Conservation (phyloP, 2,113 vertebrate species). For the Microcebus ravelobensis region DNA sequence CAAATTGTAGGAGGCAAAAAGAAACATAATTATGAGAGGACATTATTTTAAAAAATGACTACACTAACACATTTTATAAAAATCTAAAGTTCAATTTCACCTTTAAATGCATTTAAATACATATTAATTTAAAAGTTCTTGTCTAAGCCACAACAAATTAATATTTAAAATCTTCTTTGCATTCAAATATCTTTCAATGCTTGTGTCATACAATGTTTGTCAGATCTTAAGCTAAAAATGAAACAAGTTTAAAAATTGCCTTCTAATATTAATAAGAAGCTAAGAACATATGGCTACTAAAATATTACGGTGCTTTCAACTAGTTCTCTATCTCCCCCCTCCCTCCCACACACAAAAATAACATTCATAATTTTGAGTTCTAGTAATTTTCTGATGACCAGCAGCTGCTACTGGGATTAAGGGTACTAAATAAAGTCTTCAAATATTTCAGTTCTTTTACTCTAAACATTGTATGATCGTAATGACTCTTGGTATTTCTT, state of each 20-base stretch:
- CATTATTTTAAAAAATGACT: neutral
- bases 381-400: neutral
- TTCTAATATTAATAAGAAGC: neutral
- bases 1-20: neutral
- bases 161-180: neutral
- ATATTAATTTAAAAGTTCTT: neutral
- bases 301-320: neutral
- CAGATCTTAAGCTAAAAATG: neutral
- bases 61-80: neutral
- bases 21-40: neutral
- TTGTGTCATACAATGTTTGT: neutral
- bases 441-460: neutral
- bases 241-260: neutral
- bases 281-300: neutral
- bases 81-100: neutral
- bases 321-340: too few relatives aligned
- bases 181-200: neutral
- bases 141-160: neutral
- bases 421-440: neutral
- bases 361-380: neutral
- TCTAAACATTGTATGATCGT: neutral
- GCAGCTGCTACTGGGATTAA: neutral
- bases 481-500: neutral
- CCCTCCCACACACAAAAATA: neutral
- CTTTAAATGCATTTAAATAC: neutral